phyloP scores from a whole-genome alignment of 2,113 vertebrate genomes.

The Pteruthius melanotis region DNA sequence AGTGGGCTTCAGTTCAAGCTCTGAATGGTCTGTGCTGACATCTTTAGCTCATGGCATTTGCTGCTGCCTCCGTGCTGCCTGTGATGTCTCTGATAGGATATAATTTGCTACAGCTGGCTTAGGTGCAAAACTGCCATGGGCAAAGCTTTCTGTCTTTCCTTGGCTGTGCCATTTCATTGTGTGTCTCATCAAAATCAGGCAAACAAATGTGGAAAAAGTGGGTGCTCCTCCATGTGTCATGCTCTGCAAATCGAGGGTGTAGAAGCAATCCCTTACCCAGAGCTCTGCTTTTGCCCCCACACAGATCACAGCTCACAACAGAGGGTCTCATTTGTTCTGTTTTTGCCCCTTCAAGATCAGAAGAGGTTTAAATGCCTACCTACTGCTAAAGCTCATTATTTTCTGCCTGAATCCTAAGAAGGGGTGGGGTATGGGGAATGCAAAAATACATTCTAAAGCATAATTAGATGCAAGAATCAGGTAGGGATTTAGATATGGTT shows the following conservation, averaged over 20 bases:
- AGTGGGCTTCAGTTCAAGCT: background rate
- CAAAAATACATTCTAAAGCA: conserved; percentile 21
- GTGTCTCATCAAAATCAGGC: conserved; percentile 23
- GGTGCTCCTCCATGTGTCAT: background rate
- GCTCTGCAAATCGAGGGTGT: background rate
- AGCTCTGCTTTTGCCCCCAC: background rate
- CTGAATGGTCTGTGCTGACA: conserved; percentile 3
- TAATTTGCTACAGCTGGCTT: conserved; percentile 39
- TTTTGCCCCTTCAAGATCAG: conserved; percentile 50
- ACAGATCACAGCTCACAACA: background rate
- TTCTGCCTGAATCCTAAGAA: conserved; percentile 54
- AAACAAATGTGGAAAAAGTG: conserved; percentile 25
- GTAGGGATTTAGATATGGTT: conserved; percentile 41
- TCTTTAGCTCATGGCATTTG: conserved; percentile 17
- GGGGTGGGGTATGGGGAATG: background rate
- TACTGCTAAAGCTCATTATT: conserved; percentile 53
- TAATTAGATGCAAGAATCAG: conserved; percentile 57
- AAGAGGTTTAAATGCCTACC: conserved; percentile 38
- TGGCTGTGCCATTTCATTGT: conserved; percentile 6
- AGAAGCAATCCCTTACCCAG: background rate
- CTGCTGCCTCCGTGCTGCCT: background rate
- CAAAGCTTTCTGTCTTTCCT: conserved; percentile 23
- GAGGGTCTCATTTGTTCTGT: conserved; percentile 33
- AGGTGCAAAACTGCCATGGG: background rate
- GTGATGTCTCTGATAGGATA: background rate